These are phyloP conservation scores for Orthosia gracilis DNA, from an alignment of 2,888 invertebrate species.

Conservation along the genomic window DNA sequence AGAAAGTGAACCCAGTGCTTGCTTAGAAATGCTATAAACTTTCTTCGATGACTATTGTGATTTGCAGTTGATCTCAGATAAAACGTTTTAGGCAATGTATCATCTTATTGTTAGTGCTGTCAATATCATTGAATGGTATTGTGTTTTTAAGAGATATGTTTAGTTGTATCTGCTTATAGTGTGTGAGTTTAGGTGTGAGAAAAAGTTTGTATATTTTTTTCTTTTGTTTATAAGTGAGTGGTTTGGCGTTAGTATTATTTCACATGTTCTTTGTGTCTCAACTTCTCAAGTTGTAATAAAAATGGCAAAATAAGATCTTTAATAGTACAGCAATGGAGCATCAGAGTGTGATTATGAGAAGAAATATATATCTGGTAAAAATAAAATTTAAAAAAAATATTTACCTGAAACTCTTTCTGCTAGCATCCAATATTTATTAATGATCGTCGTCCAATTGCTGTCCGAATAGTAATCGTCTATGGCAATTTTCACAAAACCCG, in stretches of 20 bases:
- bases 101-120: conserved; percentile 1
- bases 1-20: conserved; percentile 40
- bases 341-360: background rate
- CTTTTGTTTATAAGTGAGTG: background rate
- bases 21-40: conserved; percentile 25
- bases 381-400: conserved; percentile 12
- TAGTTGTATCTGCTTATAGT: background rate
- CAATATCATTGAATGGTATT: background rate
- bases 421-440: conserved; percentile 93
- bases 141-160: background rate
- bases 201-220: background rate
- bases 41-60: conserved; percentile 35
- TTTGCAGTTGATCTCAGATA: conserved; percentile 13
- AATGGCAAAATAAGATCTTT: no score
- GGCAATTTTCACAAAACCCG: conserved; percentile 93
- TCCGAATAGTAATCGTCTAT: conserved; percentile 92
- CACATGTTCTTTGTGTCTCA: no score
- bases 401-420: conserved; percentile 95
- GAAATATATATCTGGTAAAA: background rate
- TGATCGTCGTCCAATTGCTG: conserved; percentile 92
- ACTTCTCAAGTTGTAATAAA: no score
- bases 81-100: background rate
- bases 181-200: background rate
- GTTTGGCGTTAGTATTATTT: no score
- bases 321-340: no score